phyloP scores from a whole-genome alignment of 1,140 invertebrate species.

The Diachasma alloeum region DNA sequence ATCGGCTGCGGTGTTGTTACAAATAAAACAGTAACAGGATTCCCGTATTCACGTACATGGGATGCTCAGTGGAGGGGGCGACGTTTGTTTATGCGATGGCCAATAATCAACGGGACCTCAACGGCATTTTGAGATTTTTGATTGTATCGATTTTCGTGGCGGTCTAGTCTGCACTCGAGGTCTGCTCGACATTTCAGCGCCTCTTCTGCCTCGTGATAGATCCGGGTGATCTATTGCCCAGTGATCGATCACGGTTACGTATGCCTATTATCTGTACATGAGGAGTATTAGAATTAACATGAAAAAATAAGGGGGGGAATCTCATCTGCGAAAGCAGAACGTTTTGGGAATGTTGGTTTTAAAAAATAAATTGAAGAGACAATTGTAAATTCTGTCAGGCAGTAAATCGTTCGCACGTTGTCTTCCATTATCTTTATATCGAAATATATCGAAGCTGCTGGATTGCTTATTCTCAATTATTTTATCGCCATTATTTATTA shows the following conservation, averaged over 20 bases:
- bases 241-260: constrained; percentile 2
- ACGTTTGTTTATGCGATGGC: no score
- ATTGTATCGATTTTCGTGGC: constrained; percentile 27
- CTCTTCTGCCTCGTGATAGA: constrained; percentile 14
- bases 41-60: constrained; percentile 4
- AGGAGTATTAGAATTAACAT: not conserved
- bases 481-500: no score
- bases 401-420: no score
- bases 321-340: not conserved
- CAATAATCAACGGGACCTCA: no score
- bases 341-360: no score
- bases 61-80: no score
- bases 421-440: no score
- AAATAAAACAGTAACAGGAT: not conserved
- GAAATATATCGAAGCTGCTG: no score
- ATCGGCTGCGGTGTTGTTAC: constrained; percentile 22
- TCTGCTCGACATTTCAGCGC: constrained; percentile 29
- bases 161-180: not conserved
- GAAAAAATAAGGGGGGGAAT: not conserved
- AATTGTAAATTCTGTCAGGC: no score
- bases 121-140: constrained; percentile 13
- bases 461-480: no score
- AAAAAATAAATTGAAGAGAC: no score
- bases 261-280: not conserved
- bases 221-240: constrained; percentile 30